These are phyloP conservation scores for Dendronephthya gigantea DNA, from an alignment of 64 coral and sea anemone species.

Conservation along the genomic window DNA sequence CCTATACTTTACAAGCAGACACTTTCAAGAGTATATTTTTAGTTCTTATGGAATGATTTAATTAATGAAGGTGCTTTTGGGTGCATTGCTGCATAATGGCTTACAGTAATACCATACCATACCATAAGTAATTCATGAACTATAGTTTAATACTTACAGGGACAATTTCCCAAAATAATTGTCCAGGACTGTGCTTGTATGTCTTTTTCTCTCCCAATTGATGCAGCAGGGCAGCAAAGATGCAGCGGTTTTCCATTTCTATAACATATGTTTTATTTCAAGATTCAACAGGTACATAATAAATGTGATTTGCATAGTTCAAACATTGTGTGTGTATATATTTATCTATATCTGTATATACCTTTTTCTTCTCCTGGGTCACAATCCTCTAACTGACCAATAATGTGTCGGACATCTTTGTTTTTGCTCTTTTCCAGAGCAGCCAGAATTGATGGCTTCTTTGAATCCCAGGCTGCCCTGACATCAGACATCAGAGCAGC, in stretches of 20 bases:
- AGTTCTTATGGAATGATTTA: neutral
- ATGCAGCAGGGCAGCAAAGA: neutral
- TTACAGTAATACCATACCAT: too few relatives aligned
- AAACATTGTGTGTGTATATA: neutral
- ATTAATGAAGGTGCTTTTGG: neutral
- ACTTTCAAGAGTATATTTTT: neutral
- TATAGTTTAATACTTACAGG: neutral
- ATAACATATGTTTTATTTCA: neutral
- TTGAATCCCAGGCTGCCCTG: too few relatives aligned
- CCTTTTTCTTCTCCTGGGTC: neutral
- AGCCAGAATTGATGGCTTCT: too few relatives aligned
- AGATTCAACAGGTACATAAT: neutral
- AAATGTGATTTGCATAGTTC: neutral
- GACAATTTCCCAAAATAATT: slow-evolving; percentile 8
- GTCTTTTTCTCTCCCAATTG: neutral
- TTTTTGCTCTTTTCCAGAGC: too few relatives aligned
- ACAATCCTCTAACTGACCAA: neutral
- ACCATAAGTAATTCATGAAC: neutral
- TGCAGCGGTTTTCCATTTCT: neutral
- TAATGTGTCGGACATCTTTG: too few relatives aligned
- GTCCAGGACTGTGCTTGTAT: neutral
- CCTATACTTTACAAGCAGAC: neutral
- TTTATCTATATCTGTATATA: neutral
- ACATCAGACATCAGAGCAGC: too few relatives aligned
- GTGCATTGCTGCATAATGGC: neutral